Conservation (phyloP, 2,113 vertebrate species). For the Tachysurus vachellii region DNA sequence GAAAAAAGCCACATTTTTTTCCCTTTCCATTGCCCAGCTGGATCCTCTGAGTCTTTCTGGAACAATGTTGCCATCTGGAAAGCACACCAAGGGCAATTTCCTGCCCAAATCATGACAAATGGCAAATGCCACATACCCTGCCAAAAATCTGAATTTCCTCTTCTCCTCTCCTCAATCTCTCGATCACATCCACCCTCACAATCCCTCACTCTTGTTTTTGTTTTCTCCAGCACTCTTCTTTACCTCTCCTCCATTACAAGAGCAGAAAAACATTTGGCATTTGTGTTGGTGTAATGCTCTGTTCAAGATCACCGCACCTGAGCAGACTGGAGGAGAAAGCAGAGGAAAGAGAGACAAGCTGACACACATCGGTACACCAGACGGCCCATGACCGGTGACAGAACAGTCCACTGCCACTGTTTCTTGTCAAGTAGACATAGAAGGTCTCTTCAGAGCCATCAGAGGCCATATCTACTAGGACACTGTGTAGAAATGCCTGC, state of each 20-base stretch:
- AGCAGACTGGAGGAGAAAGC: conserved; percentile 1
- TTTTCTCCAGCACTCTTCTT: background rate
- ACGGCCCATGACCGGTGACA: background rate
- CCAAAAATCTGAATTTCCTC: conserved; percentile 41
- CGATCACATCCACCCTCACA: conserved; percentile 3
- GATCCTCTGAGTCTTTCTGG: conserved; percentile 36
- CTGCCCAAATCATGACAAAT: conserved; percentile 55
- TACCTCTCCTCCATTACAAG: conserved; percentile 4
- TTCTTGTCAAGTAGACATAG: conserved; percentile 32
- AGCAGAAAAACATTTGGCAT: conserved; percentile 13
- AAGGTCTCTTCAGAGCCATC: background rate
- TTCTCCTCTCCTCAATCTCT: background rate
- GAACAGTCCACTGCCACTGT: background rate
- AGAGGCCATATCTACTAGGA: background rate
- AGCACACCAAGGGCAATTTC: conserved; percentile 47
- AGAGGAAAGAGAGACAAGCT: background rate
- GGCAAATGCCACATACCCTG: conserved; percentile 34
- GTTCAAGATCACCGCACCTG: conserved; percentile 31
- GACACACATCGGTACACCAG: conserved; percentile 21
- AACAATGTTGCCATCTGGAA: conserved; percentile 50
- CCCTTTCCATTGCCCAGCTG: conserved; percentile 34
- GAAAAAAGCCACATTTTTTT: background rate
- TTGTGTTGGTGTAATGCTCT: conserved; percentile 45
- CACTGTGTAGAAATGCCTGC: background rate
- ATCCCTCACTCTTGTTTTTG: conserved; percentile 11